Evolutionary conservation across 2,113 vertebrate species (phyloP), one percentile per base, ranked within the genome.

Genomic region (Acanthochromis polyacanthus): DNA sequence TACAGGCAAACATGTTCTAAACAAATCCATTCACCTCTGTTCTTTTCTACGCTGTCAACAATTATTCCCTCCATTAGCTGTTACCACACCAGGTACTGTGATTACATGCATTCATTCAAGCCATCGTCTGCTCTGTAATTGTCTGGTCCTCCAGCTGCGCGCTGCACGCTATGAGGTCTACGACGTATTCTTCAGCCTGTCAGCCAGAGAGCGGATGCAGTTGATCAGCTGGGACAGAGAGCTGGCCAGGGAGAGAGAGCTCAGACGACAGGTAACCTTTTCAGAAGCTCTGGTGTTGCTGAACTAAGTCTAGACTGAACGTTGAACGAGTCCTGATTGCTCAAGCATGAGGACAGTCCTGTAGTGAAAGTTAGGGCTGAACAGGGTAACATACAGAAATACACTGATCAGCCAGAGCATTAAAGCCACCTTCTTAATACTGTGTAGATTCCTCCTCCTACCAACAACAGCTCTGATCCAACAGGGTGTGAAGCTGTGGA

Each of bases 161-260:
- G 90, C 94, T 0, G 85, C 93, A 1, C 94, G 84, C 9, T 93
- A 89, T 12, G 93, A 95, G 70, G 45, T 95, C 55, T 70, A 91
- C 28, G 89, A 94, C 79, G 78, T 95, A 48, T 93, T 94, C 91
- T 95, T 95, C 84, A 81, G 82, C 46, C 78, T 84, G 65, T 78
- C 91, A 72, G 68, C 79, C 3, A 32, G 50, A 22, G 93, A 94
- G 58, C 88, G 73, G 85, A 95, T 95, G 94, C 88, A 92, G 89
- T 71, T 94, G 66, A 95, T 95, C 83, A 75, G 78, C 71, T 82
- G 83, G 90, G 95, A 95, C 87, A 83, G 94, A 63, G 71, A 92
- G 62, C 83, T 93, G 80, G 17, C 10, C 71, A 79, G 71, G 30
- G 85, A 94, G 46, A 84, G 90, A 22, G 82, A 74, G 36, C 74